Percentiles rank a stretch among this genome's conserved stretches.
Conservation (phyloP, 2,888 invertebrate genomes). For the Heteropelma amictum region DNA sequence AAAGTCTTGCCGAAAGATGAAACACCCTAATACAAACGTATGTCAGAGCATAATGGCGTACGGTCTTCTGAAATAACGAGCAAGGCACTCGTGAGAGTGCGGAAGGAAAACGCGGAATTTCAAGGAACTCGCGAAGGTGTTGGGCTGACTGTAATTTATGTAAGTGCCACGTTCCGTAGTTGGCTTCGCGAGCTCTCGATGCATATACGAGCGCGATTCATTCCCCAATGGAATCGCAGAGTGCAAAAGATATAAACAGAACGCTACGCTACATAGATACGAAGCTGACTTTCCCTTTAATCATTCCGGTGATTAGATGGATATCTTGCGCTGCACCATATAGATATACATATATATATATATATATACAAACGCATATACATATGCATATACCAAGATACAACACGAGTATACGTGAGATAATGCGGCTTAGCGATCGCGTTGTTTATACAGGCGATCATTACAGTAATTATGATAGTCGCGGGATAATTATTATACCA, state of each 20-base stretch:
- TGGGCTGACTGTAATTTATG: slow-evolving; percentile 53
- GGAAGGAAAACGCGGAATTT: slow-evolving; percentile 40
- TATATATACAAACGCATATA: background rate
- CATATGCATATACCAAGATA: background rate
- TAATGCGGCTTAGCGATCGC: slow-evolving; percentile 16
- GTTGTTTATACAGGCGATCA: slow-evolving; percentile 65
- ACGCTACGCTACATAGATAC: background rate
- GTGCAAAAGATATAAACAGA: background rate
- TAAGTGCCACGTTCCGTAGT: slow-evolving; percentile 43
- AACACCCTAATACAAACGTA: background rate
- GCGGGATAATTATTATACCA: slow-evolving; percentile 64
- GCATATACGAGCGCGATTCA: background rate
- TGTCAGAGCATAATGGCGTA: background rate
- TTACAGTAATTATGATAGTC: slow-evolving; percentile 64
- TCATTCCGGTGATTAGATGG: slow-evolving; percentile 56
- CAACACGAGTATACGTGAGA: background rate
- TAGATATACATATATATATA: slow-evolving; percentile 5
- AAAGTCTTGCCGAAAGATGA: too few species aligned
- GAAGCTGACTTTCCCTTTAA: slow-evolving; percentile 57
- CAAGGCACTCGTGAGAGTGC: slow-evolving; percentile 1
- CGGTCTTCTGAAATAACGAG: background rate
- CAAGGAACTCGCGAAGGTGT: slow-evolving; percentile 54
- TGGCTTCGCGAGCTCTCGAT: background rate
- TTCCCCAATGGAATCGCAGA: background rate
- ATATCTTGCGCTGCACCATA: slow-evolving; percentile 42